These are phyloP conservation scores for Zalophus californianus DNA, from an alignment of 2,797 vertebrate species.

Conservation along the genomic window DNA sequence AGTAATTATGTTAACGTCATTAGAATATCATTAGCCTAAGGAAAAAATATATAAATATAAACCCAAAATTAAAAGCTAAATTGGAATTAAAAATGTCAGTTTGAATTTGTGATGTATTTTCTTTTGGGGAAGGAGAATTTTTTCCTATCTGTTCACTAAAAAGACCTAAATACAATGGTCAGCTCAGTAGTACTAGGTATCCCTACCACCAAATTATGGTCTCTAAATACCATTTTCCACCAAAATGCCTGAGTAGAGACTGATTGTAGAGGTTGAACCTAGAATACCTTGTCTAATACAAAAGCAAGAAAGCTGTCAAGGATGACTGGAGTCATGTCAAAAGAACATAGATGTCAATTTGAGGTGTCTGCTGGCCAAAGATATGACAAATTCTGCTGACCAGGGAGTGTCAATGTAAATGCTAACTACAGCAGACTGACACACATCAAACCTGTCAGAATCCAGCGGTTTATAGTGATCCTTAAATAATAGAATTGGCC, in stretches of 20 bases:
- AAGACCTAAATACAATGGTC: not conserved
- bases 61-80: slow-evolving; percentile 27
- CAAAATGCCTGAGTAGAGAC: not conserved
- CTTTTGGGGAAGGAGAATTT: not conserved
- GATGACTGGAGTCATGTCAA: not conserved
- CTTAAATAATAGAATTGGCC: not conserved
- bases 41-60: not conserved
- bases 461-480: not conserved
- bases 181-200: not conserved
- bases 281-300: not conserved
- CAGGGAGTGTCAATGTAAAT: not conserved
- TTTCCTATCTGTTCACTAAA: not conserved
- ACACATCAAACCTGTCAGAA: not conserved
- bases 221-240: not conserved
- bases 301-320: not conserved
- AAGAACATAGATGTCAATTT: not conserved
- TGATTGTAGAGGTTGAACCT: too few species aligned
- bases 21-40: slow-evolving; percentile 16
- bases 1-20: slow-evolving; percentile 11
- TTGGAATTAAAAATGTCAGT: slow-evolving; percentile 19
- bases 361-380: not conserved
- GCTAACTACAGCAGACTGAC: not conserved
- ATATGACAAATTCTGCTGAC: not conserved
- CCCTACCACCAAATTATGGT: not conserved
- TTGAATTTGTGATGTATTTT: slow-evolving; percentile 33